A percentile compares a stretch with the other conserved stretches of the same genome.
Evolutionary conservation across 2,888 invertebrate genomes (phyloP).

Genomic region (Cosmia pyralina): DNA sequence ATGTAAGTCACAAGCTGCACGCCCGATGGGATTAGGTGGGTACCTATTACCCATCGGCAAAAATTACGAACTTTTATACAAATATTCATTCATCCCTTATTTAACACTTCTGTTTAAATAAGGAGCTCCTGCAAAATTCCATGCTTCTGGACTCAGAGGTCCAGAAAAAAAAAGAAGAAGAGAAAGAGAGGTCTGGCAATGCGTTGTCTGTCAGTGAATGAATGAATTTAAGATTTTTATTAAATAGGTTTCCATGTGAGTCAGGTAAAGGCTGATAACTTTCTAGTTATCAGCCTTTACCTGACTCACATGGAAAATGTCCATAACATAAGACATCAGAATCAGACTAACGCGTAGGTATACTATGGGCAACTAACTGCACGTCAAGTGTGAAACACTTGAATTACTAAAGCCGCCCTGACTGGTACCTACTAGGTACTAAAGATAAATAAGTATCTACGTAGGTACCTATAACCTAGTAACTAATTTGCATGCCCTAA

Average conservation of each 20-base stretch:
- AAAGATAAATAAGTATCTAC: too few relatives aligned
- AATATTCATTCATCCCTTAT: neutral
- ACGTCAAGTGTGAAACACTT: neutral
- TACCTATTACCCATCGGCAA: too few relatives aligned
- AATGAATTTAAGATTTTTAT: neutral
- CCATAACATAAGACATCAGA: neutral
- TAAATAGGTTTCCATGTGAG: too few relatives aligned
- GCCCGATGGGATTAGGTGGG: too few relatives aligned
- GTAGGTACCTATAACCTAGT: too few relatives aligned
- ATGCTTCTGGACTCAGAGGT: neutral
- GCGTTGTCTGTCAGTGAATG: neutral
- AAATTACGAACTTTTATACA: neutral
- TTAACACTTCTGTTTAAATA: neutral
- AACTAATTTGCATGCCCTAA: too few relatives aligned
- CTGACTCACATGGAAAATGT: neutral
- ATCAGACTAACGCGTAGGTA: neutral
- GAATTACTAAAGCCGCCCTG: neutral
- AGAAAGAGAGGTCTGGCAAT: too few relatives aligned
- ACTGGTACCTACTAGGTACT: too few relatives aligned
- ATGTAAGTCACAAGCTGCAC: slow-evolving; percentile 72
- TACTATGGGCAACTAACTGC: neutral
- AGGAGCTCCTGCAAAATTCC: neutral
- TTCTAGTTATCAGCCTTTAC: neutral
- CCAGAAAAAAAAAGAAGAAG: too few relatives aligned
- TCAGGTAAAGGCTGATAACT: too few relatives aligned